phyloP scores from a whole-genome alignment of 2,888 invertebrate genomes.

The Kryphioiulus occultus region DNA sequence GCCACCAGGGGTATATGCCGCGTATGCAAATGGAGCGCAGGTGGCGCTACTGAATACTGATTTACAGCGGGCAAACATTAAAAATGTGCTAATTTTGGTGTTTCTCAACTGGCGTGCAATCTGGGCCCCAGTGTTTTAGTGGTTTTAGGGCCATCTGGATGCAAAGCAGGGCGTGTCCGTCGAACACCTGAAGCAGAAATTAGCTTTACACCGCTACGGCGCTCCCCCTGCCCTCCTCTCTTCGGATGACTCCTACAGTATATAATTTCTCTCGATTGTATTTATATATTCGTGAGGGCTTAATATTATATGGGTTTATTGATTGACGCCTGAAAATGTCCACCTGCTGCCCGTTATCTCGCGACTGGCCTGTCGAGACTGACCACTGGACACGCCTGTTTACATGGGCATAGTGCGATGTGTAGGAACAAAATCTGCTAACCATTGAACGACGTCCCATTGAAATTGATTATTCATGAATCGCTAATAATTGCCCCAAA shows the following conservation, averaged over 20 bases:
- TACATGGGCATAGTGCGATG: background rate
- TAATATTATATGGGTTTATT: slow-evolving; percentile 41
- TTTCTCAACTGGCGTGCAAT: slow-evolving; percentile 27
- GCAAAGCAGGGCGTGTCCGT: slow-evolving; percentile 38
- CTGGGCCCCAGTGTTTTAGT: slow-evolving; percentile 12
- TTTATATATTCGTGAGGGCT: slow-evolving; percentile 41
- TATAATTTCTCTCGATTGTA: slow-evolving; percentile 44
- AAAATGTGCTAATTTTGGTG: slow-evolving; percentile 18
- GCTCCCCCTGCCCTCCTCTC: background rate
- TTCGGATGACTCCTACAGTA: slow-evolving; percentile 35
- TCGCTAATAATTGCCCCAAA: slow-evolving; percentile 45
- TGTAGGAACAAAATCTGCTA: background rate
- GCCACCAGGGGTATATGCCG: no score
- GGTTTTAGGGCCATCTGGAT: slow-evolving; percentile 41
- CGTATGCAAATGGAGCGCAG: slow-evolving; percentile 17
- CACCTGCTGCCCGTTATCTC: slow-evolving; percentile 47
- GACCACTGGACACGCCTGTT: slow-evolving; percentile 38
- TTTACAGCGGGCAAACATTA: background rate
- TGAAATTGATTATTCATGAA: slow-evolving; percentile 47
- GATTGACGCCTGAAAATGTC: slow-evolving; percentile 45
- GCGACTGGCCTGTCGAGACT: background rate
- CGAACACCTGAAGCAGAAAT: slow-evolving; percentile 45
- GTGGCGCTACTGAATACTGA: background rate
- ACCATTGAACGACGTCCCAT: slow-evolving; percentile 37
- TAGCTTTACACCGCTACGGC: slow-evolving; percentile 40